Evolutionary conservation across 2,797 vertebrate genomes (phyloP).

Genomic region (Hafferia zeledoni): DNA sequence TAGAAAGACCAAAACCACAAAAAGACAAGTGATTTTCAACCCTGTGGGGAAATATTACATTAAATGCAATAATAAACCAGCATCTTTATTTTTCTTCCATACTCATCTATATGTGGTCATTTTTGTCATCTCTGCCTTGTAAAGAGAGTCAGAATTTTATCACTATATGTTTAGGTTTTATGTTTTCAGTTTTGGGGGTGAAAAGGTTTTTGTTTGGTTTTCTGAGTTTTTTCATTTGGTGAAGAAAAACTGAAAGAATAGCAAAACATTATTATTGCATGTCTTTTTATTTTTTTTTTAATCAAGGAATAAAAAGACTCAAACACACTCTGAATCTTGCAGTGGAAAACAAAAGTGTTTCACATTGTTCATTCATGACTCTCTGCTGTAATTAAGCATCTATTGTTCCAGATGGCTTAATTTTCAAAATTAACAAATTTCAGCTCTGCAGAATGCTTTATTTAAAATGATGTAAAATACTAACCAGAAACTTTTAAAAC

Average conservation of each 20-base stretch:
- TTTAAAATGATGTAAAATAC: slow-evolving; percentile 68
- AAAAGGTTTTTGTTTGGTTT: not conserved
- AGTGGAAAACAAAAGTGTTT: slow-evolving; percentile 56
- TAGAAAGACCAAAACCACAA: slow-evolving; percentile 5
- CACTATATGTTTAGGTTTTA: not conserved
- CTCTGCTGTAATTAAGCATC: slow-evolving; percentile 72
- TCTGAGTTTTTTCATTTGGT: not conserved
- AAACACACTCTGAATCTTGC: slow-evolving; percentile 49
- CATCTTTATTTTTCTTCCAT: slow-evolving; percentile 8
- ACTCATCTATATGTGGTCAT: not conserved
- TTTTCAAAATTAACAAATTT: slow-evolving; percentile 77
- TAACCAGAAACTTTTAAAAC: slow-evolving; percentile 48
- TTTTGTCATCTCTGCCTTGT: not conserved
- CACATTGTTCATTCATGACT: slow-evolving; percentile 69
- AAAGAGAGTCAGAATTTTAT: slow-evolving; percentile 20
- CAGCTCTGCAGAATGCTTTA: slow-evolving; percentile 47
- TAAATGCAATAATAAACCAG: slow-evolving; percentile 1
- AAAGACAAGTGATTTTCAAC: not conserved
- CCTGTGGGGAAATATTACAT: not conserved
- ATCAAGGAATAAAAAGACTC: slow-evolving; percentile 35
- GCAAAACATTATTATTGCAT: not conserved
- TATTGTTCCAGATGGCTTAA: slow-evolving; percentile 76
- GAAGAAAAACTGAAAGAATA: not conserved
- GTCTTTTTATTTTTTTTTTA: not conserved
- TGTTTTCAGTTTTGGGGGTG: not conserved